Base-by-base conservation (phyloP, 2,797 vertebrate species). In the Gastrophryne carolinensis region DNA sequence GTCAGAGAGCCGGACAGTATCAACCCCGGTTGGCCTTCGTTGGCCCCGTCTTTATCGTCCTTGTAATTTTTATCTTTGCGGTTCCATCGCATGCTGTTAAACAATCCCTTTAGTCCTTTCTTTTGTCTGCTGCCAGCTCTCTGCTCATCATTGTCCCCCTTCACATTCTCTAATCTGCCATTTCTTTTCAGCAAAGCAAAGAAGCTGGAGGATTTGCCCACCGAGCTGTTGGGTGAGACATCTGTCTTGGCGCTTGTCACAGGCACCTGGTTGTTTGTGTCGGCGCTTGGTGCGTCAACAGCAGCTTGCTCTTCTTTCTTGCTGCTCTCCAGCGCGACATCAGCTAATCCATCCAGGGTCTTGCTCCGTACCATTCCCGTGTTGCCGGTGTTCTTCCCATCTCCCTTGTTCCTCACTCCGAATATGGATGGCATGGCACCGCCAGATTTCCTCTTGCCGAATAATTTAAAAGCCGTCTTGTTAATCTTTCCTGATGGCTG, bases 391-490 rank as follows among this genome's bases (percentile, higher is more conserved):
- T 82, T 83, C 37, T 89, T 94, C 72, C 89, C 91, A 10, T 92
- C 93, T 78, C 92, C 94, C 93, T 95, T 95, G 93, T 93, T 93
- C 87, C 91, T 91, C 87, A 98, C 91, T 81, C 95, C 94, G 84
- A 99, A 99, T 87, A 98, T 96, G 88, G 94, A 94, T 68, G 95
- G 93, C 94, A 98, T 91, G 78, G 94, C 88, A 5, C 90, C 84
- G 56, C 95, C 94, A 15, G 95, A 86, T 86, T 90, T 94, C 73
- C 95, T 94, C 85, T 93, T 96, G 83, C 92, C 93, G 79, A 99
- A 98, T 83, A 99, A 90, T 88, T 98, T 99, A 89, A 99, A 98
- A 77, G 97, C 96, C 10, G 97, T 94, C 89, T 94, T 98, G 90
- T 97, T 98, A 84, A 99, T 96, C 92, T 90, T 98, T 80, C 95